Conservation (phyloP, 2,113 vertebrate genomes). For the Syrmaticus mikado region DNA sequence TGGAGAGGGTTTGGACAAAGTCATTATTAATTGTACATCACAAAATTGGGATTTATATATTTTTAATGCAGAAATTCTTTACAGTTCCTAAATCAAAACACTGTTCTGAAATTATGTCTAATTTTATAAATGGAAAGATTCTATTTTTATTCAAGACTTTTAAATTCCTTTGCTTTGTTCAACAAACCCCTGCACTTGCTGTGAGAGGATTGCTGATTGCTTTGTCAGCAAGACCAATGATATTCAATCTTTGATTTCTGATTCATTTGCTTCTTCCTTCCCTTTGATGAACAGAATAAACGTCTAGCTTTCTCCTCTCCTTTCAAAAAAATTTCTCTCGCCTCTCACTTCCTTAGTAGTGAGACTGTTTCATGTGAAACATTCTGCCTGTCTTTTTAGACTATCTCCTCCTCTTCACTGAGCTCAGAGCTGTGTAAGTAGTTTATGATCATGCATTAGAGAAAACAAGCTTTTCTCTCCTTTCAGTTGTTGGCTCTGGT, state of each 20-base stretch:
- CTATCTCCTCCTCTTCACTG: conserved; percentile 20
- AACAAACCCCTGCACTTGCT: conserved; percentile 47
- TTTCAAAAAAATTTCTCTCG: conserved; percentile 62
- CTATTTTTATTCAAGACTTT: conserved; percentile 62
- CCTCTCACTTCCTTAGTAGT: conserved; percentile 48
- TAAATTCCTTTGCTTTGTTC: conserved; percentile 62
- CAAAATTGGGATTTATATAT: conserved; percentile 76
- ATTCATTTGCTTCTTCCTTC: conserved; percentile 61
- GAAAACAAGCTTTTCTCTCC: conserved; percentile 49
- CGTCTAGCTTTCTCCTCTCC: conserved; percentile 7
- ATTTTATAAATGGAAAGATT: conserved; percentile 60
- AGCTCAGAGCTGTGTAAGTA: conserved; percentile 41
- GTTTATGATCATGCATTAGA: conserved; percentile 55
- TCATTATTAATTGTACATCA: conserved; percentile 78
- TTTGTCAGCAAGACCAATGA: conserved; percentile 71
- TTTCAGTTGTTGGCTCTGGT: conserved; percentile 11
- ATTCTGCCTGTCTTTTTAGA: conserved; percentile 21
- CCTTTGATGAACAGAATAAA: conserved; percentile 69
- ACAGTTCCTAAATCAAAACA: conserved; percentile 70
- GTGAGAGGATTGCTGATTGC: conserved; percentile 53
- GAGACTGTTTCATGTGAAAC: conserved; percentile 36
- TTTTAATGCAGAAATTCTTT: conserved; percentile 70
- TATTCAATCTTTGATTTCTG: conserved; percentile 74
- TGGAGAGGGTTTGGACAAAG: conserved; percentile 78
- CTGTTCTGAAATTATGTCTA: conserved; percentile 68